Percentiles rank a stretch among this genome's conserved stretches.
Conservation (phyloP, 2,113 vertebrate genomes). For the Osmerus mordax region DNA sequence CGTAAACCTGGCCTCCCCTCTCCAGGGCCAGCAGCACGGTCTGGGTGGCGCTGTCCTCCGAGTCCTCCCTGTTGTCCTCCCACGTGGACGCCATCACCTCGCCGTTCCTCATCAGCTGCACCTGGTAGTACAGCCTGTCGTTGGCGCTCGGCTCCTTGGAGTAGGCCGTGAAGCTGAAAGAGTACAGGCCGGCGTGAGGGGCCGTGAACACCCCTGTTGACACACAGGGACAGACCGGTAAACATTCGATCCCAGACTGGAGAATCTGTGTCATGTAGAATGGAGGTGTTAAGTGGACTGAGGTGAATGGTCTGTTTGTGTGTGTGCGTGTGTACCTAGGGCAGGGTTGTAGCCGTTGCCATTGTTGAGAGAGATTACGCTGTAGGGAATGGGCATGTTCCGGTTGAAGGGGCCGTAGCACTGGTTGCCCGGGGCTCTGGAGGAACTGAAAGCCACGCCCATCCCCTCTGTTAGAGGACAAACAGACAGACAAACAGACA, state of each 20-base stretch:
- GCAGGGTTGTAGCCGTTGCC: constrained; percentile 51
- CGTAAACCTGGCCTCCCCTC: constrained; percentile 49
- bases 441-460: constrained; percentile 46
- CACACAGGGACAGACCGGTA: neutral
- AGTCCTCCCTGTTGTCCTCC: constrained; percentile 56
- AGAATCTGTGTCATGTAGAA: too few relatives aligned
- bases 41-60: constrained; percentile 52
- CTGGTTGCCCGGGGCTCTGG: constrained; percentile 15
- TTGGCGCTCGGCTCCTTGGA: constrained; percentile 21
- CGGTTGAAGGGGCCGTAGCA: constrained; percentile 56
- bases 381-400: constrained; percentile 43
- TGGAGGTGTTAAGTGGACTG: too few relatives aligned
- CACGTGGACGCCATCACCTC: constrained; percentile 32
- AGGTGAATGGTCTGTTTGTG: neutral
- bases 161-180: constrained; percentile 49
- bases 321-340: constrained; percentile 33
- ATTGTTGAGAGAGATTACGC: constrained; percentile 46
- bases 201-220: constrained; percentile 48
- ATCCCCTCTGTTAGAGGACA: constrained; percentile 24
- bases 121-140: constrained; percentile 31
- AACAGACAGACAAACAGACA: neutral
- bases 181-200: constrained; percentile 42
- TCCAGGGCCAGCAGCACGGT: constrained; percentile 37
- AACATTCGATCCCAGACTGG: too few relatives aligned
- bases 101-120: constrained; percentile 45